Conservation (phyloP, 1,140 invertebrate species). For the Portunus trituberculatus region DNA sequence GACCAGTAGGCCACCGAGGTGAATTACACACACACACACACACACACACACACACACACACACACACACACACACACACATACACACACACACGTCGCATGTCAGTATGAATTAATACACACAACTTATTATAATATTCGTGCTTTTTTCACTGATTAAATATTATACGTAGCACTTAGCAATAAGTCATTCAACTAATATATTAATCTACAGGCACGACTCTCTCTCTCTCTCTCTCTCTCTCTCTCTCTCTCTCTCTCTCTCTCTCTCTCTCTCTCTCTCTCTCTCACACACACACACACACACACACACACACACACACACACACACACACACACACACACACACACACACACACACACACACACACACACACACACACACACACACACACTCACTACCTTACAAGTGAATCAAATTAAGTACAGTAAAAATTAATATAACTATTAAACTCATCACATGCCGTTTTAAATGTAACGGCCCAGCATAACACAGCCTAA, state of each 20-base stretch:
- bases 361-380: neutral
- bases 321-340: no score
- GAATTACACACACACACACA: no score
- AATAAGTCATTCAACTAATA: neutral
- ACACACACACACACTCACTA: neutral
- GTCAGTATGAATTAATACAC: neutral
- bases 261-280: neutral
- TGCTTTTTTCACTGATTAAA: no score
- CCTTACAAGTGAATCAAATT: no score
- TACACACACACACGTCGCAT: no score
- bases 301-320: neutral
- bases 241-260: neutral
- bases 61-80: conserved; percentile 34
- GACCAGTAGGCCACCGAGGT: no score
- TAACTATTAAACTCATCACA: no score
- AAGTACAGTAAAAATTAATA: no score
- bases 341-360: neutral
- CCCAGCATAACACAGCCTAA: no score
- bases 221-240: neutral
- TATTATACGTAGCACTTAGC: no score
- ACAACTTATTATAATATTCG: no score
- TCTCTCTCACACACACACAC: neutral
- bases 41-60: neutral
- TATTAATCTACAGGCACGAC: neutral
- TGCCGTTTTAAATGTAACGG: no score